phyloP scores from a whole-genome alignment of 2,888 invertebrate genomes.

The Venustoraphidia nigricollis region DNA sequence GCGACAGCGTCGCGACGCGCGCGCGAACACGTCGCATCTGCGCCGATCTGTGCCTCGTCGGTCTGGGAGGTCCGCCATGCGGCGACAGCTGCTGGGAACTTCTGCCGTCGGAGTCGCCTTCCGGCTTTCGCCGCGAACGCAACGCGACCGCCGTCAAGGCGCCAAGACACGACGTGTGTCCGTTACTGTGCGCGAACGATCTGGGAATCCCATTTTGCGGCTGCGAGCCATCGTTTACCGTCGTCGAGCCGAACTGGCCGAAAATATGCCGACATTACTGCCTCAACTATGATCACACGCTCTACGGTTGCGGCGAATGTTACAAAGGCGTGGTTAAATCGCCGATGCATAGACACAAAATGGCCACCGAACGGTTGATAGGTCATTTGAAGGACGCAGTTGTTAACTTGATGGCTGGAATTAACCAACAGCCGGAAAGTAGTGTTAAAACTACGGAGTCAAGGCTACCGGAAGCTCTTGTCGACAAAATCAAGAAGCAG shows the following conservation, averaged over 20 bases:
- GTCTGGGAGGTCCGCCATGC: constrained; percentile 38
- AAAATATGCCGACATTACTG: constrained; percentile 38
- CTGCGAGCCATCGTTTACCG: constrained; percentile 19
- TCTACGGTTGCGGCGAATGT: constrained; percentile 31
- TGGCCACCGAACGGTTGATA: constrained; percentile 6
- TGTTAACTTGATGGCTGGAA: constrained; percentile 1
- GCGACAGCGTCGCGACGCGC: constrained; percentile 22
- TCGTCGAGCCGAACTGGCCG: constrained; percentile 24
- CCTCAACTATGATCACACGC: constrained; percentile 19
- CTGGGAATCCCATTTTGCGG: constrained; percentile 40
- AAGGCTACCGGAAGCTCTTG: not conserved
- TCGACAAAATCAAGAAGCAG: no score
- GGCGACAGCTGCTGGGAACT: constrained; percentile 34
- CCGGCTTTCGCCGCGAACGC: constrained; percentile 10
- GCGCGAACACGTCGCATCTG: constrained; percentile 25
- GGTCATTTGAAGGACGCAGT: constrained; percentile 4
- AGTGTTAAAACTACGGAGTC: not conserved
- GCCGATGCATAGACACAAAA: constrained; percentile 2
- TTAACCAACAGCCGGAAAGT: constrained; percentile 1
- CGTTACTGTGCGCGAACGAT: constrained; percentile 39
- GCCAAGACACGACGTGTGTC: constrained; percentile 38
- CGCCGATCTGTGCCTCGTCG: constrained; percentile 26
- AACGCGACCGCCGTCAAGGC: constrained; percentile 20
- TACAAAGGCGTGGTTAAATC: constrained; percentile 19
- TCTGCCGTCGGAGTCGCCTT: constrained; percentile 31